Conservation (phyloP, 1,140 invertebrate genomes). For the Drosophila equinoxialis region DNA sequence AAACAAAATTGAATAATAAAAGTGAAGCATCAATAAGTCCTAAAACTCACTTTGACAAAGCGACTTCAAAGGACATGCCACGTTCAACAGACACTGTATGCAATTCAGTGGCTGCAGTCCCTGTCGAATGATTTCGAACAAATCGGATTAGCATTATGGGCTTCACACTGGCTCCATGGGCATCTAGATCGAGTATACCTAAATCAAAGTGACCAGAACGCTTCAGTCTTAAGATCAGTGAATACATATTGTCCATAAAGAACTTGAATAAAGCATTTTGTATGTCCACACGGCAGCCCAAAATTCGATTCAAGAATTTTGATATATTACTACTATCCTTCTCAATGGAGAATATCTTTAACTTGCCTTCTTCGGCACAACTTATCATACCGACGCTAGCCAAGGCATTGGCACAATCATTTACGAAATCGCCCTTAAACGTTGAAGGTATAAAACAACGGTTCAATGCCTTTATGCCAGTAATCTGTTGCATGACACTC, state of each 20-base stretch:
- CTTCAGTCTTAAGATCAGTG: constrained; percentile 92
- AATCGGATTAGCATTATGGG: constrained; percentile 90
- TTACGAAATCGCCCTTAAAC: constrained; percentile 96
- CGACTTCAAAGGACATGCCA: constrained; percentile 94
- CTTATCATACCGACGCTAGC: constrained; percentile 97
- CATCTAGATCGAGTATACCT: constrained; percentile 95
- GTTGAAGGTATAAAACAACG: constrained; percentile 10
- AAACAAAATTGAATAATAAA: background rate
- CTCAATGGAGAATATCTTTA: constrained; percentile 89
- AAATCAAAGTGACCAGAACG: constrained; percentile 91
- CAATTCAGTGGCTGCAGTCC: constrained; percentile 94
- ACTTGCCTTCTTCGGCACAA: constrained; percentile 89
- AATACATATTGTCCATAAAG: constrained; percentile 96
- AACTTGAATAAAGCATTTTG: constrained; percentile 99
- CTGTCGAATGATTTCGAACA: constrained; percentile 92
- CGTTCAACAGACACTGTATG: constrained; percentile 95
- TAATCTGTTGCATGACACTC: constrained; percentile 93
- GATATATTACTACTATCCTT: constrained; percentile 99
- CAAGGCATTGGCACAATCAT: constrained; percentile 93
- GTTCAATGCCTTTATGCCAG: constrained; percentile 87
- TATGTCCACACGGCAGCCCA: constrained; percentile 97
- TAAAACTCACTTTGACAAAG: constrained; percentile 86
- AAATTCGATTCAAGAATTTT: constrained; percentile 98
- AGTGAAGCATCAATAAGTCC: too few species aligned
- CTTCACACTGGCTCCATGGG: constrained; percentile 93